Conservation (phyloP, 2,113 vertebrate species). For the Lichenostomus cassidix region DNA sequence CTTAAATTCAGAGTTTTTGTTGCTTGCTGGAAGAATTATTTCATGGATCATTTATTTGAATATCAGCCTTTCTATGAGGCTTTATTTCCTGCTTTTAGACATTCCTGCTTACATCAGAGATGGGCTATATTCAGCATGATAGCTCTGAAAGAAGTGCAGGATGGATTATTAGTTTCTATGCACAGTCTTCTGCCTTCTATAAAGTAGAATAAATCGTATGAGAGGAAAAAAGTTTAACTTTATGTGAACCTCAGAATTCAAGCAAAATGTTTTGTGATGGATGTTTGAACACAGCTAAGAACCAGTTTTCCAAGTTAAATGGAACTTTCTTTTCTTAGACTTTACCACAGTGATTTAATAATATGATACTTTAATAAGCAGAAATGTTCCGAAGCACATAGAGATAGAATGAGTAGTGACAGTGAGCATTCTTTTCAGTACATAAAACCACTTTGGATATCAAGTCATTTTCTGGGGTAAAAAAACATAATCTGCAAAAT, state of each 20-base stretch:
- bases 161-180: neutral
- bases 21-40: constrained; percentile 40
- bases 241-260: constrained; percentile 1
- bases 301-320: neutral
- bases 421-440: neutral
- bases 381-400: neutral
- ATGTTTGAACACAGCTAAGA: neutral
- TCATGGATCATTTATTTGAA: constrained; percentile 30
- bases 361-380: neutral
- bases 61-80: neutral
- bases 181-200: constrained; percentile 9
- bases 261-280: neutral
- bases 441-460: neutral
- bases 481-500: neutral
- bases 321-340: neutral
- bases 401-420: neutral
- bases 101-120: neutral
- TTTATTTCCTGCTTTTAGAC: constrained; percentile 15
- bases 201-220: neutral
- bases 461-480: neutral
- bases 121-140: neutral
- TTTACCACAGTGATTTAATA: neutral
- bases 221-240: neutral
- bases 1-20: neutral
- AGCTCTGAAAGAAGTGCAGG: constrained; percentile 1